phyloP scores from a whole-genome alignment of 1,140 invertebrate genomes.

The Magallana ariakensis region DNA sequence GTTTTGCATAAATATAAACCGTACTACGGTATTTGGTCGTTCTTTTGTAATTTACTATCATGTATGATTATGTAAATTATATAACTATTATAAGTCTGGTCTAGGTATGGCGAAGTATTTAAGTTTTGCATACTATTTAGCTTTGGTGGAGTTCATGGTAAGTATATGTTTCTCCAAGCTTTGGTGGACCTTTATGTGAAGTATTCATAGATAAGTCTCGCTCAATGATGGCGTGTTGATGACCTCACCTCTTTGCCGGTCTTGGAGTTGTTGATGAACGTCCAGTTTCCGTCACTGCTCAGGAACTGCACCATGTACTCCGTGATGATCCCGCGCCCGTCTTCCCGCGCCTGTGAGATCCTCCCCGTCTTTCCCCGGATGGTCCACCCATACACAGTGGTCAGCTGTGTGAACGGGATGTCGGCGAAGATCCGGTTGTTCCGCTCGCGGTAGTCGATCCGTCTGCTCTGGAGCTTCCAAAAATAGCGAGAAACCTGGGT shows the following conservation, averaged over 20 bases:
- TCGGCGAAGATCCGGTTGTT: conserved; percentile 4
- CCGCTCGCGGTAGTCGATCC: conserved; percentile 14
- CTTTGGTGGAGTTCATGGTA: too few relatives aligned
- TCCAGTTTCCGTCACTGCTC: conserved; percentile 10
- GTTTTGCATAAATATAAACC: too few relatives aligned
- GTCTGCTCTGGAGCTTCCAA: conserved; percentile 8
- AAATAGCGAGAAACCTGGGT: conserved; percentile 12
- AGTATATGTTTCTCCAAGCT: too few relatives aligned
- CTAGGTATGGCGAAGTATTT: too few relatives aligned
- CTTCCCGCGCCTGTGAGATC: conserved; percentile 10
- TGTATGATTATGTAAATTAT: too few relatives aligned
- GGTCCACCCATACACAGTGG: background rate
- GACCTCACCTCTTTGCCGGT: conserved; percentile 3
- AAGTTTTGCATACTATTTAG: too few relatives aligned
- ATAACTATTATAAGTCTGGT: too few relatives aligned
- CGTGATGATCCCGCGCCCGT: conserved; percentile 15
- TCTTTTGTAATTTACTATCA: too few relatives aligned
- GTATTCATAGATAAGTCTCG: too few relatives aligned
- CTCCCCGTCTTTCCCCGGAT: background rate
- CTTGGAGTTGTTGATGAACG: conserved; percentile 30
- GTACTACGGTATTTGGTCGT: too few relatives aligned
- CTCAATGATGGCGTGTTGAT: too few relatives aligned
- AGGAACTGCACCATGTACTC: conserved; percentile 27
- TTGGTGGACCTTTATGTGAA: too few relatives aligned
- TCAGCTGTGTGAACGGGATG: background rate